Evolutionary conservation across 2,113 vertebrate genomes (phyloP).

Genomic region (Megalops atlanticus): DNA sequence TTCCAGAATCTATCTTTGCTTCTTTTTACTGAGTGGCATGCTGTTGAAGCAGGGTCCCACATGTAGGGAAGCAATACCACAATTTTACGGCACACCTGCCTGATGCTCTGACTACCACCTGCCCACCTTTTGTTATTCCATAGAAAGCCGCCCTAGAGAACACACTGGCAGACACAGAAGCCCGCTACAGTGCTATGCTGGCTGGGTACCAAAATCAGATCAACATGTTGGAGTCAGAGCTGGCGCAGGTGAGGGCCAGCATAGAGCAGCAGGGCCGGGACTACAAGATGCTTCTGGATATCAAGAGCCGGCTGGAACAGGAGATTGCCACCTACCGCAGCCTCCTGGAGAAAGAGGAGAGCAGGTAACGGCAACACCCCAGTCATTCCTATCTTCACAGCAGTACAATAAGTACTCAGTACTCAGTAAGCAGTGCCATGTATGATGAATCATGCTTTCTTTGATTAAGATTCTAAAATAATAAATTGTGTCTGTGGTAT

Average conservation of each 20-base stretch:
- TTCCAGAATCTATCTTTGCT: too few relatives aligned
- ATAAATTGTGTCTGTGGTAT: not conserved
- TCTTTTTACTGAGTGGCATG: not conserved
- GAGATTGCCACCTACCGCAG: slow-evolving; percentile 77
- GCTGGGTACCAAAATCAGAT: slow-evolving; percentile 66
- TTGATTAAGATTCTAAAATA: too few relatives aligned
- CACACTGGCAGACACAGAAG: slow-evolving; percentile 71
- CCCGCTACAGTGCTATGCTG: slow-evolving; percentile 69
- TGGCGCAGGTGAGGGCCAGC: slow-evolving; percentile 63
- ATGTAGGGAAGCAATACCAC: not conserved
- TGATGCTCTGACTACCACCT: not conserved
- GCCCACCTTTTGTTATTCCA: not conserved
- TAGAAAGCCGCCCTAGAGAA: slow-evolving; percentile 75
- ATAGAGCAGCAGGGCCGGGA: slow-evolving; percentile 72
- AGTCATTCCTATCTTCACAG: too few relatives aligned
- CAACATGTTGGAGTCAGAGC: slow-evolving; percentile 68
- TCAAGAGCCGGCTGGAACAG: slow-evolving; percentile 75
- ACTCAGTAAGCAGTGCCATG: too few relatives aligned
- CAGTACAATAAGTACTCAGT: too few relatives aligned
- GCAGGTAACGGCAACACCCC: slow-evolving; percentile 51
- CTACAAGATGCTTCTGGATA: slow-evolving; percentile 70
- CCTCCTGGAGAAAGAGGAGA: slow-evolving; percentile 74
- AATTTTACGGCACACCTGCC: too few relatives aligned
- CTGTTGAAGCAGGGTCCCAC: not conserved
- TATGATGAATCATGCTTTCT: too few relatives aligned